These are phyloP conservation scores for Cacatua alba DNA, from an alignment of 2,113 vertebrate genomes.

Conservation along the genomic window DNA sequence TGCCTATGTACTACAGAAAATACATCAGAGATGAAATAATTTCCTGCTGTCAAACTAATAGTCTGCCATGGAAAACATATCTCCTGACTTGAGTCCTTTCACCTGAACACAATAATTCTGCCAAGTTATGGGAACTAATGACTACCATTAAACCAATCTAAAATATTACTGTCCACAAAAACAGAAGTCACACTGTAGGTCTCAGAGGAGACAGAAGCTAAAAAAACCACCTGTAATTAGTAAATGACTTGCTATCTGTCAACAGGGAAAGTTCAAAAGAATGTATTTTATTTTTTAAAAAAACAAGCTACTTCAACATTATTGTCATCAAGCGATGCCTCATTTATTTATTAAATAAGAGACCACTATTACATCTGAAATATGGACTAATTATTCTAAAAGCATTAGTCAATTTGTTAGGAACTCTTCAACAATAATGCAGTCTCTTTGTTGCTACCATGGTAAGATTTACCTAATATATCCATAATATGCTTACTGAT, in stretches of 20 bases:
- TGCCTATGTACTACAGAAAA: background rate
- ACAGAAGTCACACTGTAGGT: background rate
- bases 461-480: conserved; percentile 20
- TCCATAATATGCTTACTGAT: conserved; percentile 68
- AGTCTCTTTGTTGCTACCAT: conserved; percentile 51
- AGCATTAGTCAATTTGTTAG: conserved; percentile 74
- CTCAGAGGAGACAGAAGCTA: background rate
- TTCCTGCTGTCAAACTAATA: background rate
- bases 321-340: background rate
- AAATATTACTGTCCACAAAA: background rate
- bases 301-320: background rate
- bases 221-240: background rate
- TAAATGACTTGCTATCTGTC: background rate
- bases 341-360: conserved; percentile 59
- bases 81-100: background rate
- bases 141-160: background rate
- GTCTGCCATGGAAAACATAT: background rate
- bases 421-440: conserved; percentile 52
- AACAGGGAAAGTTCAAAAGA: conserved; percentile 35
- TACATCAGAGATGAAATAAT: background rate
- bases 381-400: conserved; percentile 77
- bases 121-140: background rate
- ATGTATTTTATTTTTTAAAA: background rate
- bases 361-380: conserved; percentile 68
- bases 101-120: background rate